Base-by-base conservation (phyloP, 2,113 vertebrate genomes). In the Aplodontia rufa region DNA sequence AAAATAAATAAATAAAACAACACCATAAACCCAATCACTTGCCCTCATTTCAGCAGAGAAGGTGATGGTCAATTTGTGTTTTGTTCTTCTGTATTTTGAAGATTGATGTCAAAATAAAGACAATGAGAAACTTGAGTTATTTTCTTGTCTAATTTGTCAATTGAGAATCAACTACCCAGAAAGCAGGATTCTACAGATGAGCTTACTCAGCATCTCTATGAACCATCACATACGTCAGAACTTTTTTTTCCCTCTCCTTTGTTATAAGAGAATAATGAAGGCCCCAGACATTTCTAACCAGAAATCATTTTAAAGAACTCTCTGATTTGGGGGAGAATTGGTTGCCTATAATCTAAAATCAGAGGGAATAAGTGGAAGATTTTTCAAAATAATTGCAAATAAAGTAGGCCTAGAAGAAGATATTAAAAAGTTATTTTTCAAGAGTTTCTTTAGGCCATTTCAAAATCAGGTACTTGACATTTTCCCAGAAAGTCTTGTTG, bases 401-500 rank as follows among this genome's bases (percentile, higher is more conserved):
- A 68, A 58, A 19, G 9, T 22, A 58, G 66, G 53, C 35, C 22
- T 14, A 17, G 66, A 7, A 83, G 60, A 84, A 82, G 71, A 60
- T 40, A 74, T 40, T 91, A 95, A 89, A 88, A 92, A 95, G 42
- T 93, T 64, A 82, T 90, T 75, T 93, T 83, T 91, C 79, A 83
- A 79, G 62, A 37, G 42, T 81, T 84, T 95, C 71, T 84, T 62
- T 7, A 0, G 32, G 42, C 66, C 42, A 49, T 91, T 95, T 96
- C 96, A 96, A 94, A 98, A 71, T 72, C 72, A 82, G 16, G 35
- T 97, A 76, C 81, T 95, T 98, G 81, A 74, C 75, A 96, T 93
- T 96, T 98, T 58, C 93, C 91, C 45, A 93, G 81, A 91, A 92
- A 97, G 66, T 78, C 97, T 94, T 79, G 74, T 89, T 92, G 85